Base-by-base conservation (phyloP, 2,113 vertebrate species). In the Coracopsis vasa region DNA sequence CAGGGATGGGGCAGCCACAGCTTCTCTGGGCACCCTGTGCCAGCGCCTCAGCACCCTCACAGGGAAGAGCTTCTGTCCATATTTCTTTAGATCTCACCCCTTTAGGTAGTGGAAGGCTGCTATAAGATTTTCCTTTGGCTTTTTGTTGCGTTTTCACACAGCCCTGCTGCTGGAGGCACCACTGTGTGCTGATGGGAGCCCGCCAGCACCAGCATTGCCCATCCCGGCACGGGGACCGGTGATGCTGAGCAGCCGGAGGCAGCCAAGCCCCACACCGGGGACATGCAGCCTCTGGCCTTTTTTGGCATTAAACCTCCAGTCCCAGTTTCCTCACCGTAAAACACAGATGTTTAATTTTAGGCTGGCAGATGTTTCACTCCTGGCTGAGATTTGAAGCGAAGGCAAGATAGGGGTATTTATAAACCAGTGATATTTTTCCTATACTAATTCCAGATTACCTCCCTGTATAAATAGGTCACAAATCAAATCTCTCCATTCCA, bases 281-380 rank as follows among this genome's bases (percentile, higher is more conserved):
- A 23, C 6, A 2, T 7, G 5, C 90, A 94, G 94, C 92, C 71
- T 65, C 92, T 92, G 96, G 53, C 95, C 96, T 94, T 97, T 96
- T 97, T 96, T 94, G 94, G 95, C 66, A 2, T 96, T 94, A 80
- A 96, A 90, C 80, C 39, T 33, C 92, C 81, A 95, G 64, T 70
- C 91, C 83, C 45, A 0, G 54, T 94, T 96, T 85, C 88, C 75
- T 89, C 78, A 16, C 93, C 14, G 80, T 84, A 39, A 95, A 80
- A 74, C 95, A 90, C 97, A 96, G 95, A 97, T 98, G 97, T 98
- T 97, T 97, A 97, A 97, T 97, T 96, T 96, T 95, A 96, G 95
- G 91, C 95, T 98, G 97, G 97, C 97, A 98, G 97, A 98, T 98
- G 97, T 97, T 97, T 97, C 94, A 61, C 95, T 97, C 96, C 97